Evolutionary conservation across 2,797 vertebrate species (phyloP).

Genomic region (Babyrousa celebensis): DNA sequence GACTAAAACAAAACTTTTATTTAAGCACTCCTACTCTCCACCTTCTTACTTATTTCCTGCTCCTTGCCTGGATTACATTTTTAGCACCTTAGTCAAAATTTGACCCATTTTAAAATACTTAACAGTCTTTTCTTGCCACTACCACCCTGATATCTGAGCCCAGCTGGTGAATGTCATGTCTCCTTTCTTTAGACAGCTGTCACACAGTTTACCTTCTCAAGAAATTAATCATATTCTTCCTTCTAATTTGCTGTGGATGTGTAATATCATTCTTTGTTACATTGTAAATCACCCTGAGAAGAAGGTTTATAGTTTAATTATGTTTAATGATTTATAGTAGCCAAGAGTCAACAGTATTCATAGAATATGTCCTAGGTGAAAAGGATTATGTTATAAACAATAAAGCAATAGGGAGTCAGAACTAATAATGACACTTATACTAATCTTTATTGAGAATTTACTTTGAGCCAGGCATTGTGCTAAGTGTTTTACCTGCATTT

Average conservation of each 20-base stretch:
- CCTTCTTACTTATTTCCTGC: constrained; percentile 5
- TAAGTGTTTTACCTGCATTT: background rate
- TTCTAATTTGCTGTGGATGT: constrained; percentile 37
- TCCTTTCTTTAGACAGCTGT: background rate
- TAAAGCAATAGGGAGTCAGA: constrained; percentile 5
- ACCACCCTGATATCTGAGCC: background rate
- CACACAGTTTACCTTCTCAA: constrained; percentile 2
- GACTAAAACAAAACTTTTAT: constrained; percentile 44
- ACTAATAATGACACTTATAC: background rate
- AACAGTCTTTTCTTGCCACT: background rate
- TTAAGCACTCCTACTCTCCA: background rate
- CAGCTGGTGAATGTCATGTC: background rate
- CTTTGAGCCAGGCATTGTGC: background rate
- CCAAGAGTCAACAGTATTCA: background rate
- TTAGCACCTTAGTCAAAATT: constrained; percentile 30
- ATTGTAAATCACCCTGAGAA: background rate
- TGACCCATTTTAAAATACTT: constrained; percentile 18
- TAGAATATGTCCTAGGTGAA: background rate
- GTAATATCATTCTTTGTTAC: background rate
- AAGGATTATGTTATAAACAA: constrained; percentile 45
- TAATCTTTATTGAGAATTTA: constrained; percentile 33
- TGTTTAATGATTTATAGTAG: background rate
- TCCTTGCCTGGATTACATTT: background rate
- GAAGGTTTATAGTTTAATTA: constrained; percentile 56
- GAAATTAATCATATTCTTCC: constrained; percentile 61